phyloP scores from a whole-genome alignment of 1,140 invertebrate species.

The Carposina sasakii region DNA sequence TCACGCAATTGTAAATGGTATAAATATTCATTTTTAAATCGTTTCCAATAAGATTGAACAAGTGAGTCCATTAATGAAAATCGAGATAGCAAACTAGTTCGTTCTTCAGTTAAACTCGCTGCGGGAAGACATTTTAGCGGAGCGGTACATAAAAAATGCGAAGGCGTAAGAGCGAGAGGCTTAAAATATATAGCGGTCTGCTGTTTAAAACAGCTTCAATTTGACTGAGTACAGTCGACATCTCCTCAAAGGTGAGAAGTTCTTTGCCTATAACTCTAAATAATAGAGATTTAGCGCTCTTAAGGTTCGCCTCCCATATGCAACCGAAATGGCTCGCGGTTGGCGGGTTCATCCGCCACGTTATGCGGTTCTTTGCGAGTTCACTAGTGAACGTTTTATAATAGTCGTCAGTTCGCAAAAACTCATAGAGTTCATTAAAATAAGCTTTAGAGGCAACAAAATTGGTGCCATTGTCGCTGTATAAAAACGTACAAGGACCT shows the following conservation, averaged over 20 bases:
- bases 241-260: constrained; percentile 32
- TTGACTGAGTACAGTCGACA: constrained; percentile 29
- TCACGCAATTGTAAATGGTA: constrained; percentile 10
- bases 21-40: constrained; percentile 22
- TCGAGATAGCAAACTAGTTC: constrained; percentile 3
- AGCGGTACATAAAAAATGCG: constrained; percentile 47
- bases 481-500: constrained; percentile 26
- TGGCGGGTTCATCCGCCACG: constrained; percentile 27
- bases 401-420: constrained; percentile 12
- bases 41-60: constrained; percentile 20
- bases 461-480: constrained; percentile 32
- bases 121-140: constrained; percentile 17
- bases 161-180: constrained; percentile 40
- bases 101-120: neutral
- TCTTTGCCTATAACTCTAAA: constrained; percentile 23
- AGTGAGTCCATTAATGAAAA: constrained; percentile 10
- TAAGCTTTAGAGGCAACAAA: constrained; percentile 21
- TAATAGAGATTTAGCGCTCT: constrained; percentile 33
- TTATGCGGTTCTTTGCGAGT: constrained; percentile 18
- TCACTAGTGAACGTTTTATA: neutral
- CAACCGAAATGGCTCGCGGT: constrained; percentile 33
- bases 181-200: constrained; percentile 37
- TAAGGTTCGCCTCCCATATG: constrained; percentile 17
- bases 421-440: constrained; percentile 11
- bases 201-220: constrained; percentile 41